Conservation (phyloP, 2,888 invertebrate genomes). For the Pristionchus fissidentatus region DNA sequence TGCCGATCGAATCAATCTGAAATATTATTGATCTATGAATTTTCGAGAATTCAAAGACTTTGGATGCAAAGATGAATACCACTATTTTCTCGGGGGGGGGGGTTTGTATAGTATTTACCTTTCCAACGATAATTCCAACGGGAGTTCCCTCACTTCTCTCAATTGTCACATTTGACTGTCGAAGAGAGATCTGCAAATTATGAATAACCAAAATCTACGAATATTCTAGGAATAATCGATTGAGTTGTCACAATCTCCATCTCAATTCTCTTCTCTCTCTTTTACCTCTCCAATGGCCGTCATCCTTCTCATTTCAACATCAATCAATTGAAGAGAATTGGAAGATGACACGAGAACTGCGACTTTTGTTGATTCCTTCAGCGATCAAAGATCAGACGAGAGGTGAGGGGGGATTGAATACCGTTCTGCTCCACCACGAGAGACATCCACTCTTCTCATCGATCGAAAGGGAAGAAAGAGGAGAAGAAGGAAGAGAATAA, state of each 20-base stretch:
- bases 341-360: slow-evolving; percentile 18
- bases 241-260: too few relatives aligned
- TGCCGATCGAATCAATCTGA: neutral
- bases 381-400: neutral
- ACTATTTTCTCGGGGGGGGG: too few relatives aligned
- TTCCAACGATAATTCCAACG: slow-evolving; percentile 4
- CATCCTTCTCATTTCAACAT: slow-evolving; percentile 25
- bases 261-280: too few relatives aligned
- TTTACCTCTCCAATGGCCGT: slow-evolving; percentile 27
- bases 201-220: neutral
- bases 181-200: neutral
- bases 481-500: slow-evolving; percentile 34
- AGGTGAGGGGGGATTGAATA: neutral
- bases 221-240: neutral
- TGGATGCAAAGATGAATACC: neutral
- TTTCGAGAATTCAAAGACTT: neutral
- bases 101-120: too few relatives aligned
- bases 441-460: slow-evolving; percentile 30
- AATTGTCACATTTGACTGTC: neutral
- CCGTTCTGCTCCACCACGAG: neutral
- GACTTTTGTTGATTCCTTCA: neutral
- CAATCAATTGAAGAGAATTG: neutral
- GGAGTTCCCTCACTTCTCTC: slow-evolving; percentile 5
- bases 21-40: neutral
- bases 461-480: slow-evolving; percentile 7